Percentiles rank a stretch among this genome's conserved stretches.
These are phyloP conservation scores for Myoxocephalus aenaeus DNA, from an alignment of 2,797 vertebrate genomes.

Conservation along the genomic window DNA sequence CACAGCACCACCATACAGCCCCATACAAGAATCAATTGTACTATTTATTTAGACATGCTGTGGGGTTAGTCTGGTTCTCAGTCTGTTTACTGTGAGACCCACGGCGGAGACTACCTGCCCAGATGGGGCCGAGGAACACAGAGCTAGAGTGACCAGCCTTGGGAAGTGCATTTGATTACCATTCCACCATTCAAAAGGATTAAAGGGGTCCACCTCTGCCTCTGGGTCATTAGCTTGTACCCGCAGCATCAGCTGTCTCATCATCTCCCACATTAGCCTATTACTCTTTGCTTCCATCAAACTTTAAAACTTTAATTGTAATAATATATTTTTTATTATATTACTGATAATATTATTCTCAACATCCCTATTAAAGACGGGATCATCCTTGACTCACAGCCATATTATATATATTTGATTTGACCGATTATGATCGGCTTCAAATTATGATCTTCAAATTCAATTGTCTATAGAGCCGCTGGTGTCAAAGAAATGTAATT, in stretches of 20 bases:
- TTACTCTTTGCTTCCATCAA: no score
- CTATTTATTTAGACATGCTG: not conserved
- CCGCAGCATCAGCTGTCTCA: no score
- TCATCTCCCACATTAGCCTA: no score
- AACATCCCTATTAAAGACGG: not conserved
- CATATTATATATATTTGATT: not conserved
- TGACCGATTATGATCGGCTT: not conserved
- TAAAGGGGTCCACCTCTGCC: not conserved
- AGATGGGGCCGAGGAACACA: not conserved
- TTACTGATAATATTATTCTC: not conserved
- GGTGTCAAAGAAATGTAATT: not conserved
- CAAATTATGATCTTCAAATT: not conserved
- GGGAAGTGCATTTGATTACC: not conserved
- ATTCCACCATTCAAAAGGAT: not conserved
- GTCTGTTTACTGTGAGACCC: not conserved
- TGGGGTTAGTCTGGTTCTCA: not conserved
- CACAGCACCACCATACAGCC: no score
- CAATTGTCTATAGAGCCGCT: not conserved
- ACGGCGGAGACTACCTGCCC: not conserved
- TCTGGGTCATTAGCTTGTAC: slow-evolving; percentile 4
- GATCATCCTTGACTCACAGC: not conserved
- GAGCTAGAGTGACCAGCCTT: not conserved
- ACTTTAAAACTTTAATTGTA: no score
- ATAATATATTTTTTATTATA: not conserved
- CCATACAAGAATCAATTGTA: not conserved